Conservation (phyloP, 2,113 vertebrate species). For the Neogale vison region DNA sequence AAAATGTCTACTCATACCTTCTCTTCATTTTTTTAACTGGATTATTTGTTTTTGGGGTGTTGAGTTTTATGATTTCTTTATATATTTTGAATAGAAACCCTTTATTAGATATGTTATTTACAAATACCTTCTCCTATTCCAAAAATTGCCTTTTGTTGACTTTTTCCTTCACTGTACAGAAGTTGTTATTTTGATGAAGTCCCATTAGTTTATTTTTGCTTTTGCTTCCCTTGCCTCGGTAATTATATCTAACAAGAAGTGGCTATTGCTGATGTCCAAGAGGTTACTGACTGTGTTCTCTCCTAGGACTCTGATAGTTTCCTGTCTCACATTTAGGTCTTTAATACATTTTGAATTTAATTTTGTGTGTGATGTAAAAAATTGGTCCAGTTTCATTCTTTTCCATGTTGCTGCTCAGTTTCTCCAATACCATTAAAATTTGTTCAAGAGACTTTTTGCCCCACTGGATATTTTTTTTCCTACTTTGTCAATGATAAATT, state of each 20-base stretch:
- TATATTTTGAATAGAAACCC: neutral
- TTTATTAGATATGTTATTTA: neutral
- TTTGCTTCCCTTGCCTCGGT: neutral
- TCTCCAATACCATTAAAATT: neutral
- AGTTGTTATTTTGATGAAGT: neutral
- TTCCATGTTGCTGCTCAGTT: neutral
- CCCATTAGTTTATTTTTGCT: neutral
- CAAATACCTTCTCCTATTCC: neutral
- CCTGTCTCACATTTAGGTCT: neutral
- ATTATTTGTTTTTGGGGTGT: neutral
- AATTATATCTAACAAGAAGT: neutral
- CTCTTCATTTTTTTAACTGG: neutral
- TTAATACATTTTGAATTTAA: neutral
- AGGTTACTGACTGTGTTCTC: neutral
- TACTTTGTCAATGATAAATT: neutral
- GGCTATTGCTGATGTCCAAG: neutral
- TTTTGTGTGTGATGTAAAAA: neutral
- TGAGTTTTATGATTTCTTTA: neutral
- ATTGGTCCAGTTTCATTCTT: neutral
- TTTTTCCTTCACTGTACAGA: neutral
- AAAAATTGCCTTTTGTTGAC: neutral
- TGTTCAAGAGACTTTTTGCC: neutral
- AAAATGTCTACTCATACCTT: neutral
- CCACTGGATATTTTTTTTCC: neutral
- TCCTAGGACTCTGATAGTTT: neutral